Evolutionary conservation across 2,888 invertebrate genomes (phyloP), one percentile per base, ranked within the genome.

Genomic region (Homarus gammarus): DNA sequence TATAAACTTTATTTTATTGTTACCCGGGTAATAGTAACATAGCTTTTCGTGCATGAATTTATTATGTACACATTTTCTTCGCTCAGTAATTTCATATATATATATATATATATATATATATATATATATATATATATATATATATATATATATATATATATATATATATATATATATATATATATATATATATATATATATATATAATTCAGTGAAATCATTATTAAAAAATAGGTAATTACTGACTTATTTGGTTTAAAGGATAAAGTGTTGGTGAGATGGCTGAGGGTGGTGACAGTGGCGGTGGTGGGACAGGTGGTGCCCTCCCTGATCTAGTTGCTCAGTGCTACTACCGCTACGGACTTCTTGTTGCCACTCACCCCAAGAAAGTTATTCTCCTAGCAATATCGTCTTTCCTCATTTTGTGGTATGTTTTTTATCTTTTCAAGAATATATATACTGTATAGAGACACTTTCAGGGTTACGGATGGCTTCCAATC

Each of bases 291-390:
- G 87, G 75, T 64, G 84, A 84, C n/a, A 75, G 77, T 33, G 38
- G 38, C 40, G 84, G 77, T 38, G 82, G 89, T 56, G 87, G 84
- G 36, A 51, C 70, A 79, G 79, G 84, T 36, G 87, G 90, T 15
- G 93, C 90, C 44, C 73, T 92, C 49, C 91, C 92, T 33, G 91
- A 91, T 61, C 64, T 88, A 15, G 92, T 92, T 31, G 90, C 92
- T 5, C 91, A 90, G 89, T 49, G 84, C 33, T 92, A 92, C 75
- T 92, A 92, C 51, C 87, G 91, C 77, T 92, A 92, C 78, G 92
- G 92, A 22, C 90, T 92, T 49, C 51, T 89, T 15, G 90, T 91
- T 33, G 90, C 92, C 72, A 91, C 91, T 6, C 92, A 92, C 38
- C 92, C 92, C 2, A 83, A 78, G 70, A 91, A 91, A 64, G 77